Base-by-base conservation (phyloP, 2,797 vertebrate genomes). In the Tragopan temminckii region DNA sequence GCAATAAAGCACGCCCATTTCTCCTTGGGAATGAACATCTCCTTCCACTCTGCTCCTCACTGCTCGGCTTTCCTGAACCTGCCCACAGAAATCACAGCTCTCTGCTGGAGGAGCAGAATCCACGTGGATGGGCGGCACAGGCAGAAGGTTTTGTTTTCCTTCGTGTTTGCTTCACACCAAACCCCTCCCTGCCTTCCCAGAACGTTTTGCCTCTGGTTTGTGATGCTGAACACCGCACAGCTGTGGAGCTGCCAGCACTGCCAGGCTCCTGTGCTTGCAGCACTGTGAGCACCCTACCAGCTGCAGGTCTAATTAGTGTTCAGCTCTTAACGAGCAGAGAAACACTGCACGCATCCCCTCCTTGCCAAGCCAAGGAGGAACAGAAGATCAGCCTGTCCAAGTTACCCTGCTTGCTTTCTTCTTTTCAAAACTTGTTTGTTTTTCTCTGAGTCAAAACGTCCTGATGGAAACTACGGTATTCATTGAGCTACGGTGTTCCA, bases 121-220 rank as follows among this genome's bases (percentile, higher is more conserved):
- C 38, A 3, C 15, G 3, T 0, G 2, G 36, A 16, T 45, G 48
- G 21, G 40, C 9, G 17, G 24, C 33, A n/a, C 24, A 14, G 5
- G 1, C 23, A 25, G 8, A 33, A 64, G 53, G 17, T 9, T 68
- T 58, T 33, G 8, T 1, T 48, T 59, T 33, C 19, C 8, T 48
- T 48, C 4, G 33, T 11, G 13, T 11, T 72, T 59, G 23, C 25
- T 35, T 48, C 36, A 4, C 24, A 46, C 33, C 33, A 21, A 8
- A 68, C 52, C 33, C n/a, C 21, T 33, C 43, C n/a, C 8, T 5
- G 7, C 31, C 52, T 27, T 2, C 20, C n/a, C 5, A 21, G 46
- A 68, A 25, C 5, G 1, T 17, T 71, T 63, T 61, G n/a, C 76
- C 52, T 38, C 0, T 14, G 20, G 3, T 5, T 5, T 1, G 2